Percentiles rank a stretch among this genome's conserved stretches.
These are phyloP conservation scores for Engraulis encrasicolus DNA, from an alignment of 2,113 vertebrate genomes.

Conservation along the genomic window DNA sequence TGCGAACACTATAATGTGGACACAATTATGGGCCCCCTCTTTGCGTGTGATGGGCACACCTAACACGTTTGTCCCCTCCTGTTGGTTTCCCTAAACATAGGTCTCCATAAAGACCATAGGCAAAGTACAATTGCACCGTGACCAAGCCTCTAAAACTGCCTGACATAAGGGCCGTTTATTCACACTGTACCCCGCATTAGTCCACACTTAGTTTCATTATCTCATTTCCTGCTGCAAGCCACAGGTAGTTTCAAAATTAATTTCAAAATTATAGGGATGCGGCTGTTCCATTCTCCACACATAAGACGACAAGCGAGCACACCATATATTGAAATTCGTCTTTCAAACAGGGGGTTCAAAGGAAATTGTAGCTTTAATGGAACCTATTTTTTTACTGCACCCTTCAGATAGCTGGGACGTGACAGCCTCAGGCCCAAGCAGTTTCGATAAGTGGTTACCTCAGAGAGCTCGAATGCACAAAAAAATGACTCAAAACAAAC, in stretches of 20 bases:
- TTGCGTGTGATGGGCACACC: too few relatives aligned
- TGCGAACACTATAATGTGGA: too few relatives aligned
- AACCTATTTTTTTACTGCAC: constrained; percentile 47
- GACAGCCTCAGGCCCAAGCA: constrained; percentile 37
- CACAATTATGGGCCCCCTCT: too few relatives aligned
- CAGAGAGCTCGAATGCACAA: not conserved
- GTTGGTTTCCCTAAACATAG: too few relatives aligned
- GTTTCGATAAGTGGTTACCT: not conserved
- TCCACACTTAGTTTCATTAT: not conserved
- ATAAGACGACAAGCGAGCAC: constrained; percentile 23
- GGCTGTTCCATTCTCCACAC: constrained; percentile 43
- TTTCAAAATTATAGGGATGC: constrained; percentile 46
- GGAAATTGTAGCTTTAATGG: constrained; percentile 42
- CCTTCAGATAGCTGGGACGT: constrained; percentile 21
- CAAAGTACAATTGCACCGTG: not conserved
- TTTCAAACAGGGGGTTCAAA: constrained; percentile 47
- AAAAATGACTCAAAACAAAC: not conserved
- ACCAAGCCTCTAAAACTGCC: not conserved
- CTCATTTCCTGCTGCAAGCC: constrained; percentile 26
- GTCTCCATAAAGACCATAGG: constrained; percentile 44
- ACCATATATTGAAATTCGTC: constrained; percentile 38
- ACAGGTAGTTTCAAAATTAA: constrained; percentile 16
- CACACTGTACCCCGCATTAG: constrained; percentile 22
- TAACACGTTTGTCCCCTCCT: too few relatives aligned
- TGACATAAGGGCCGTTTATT: not conserved